A percentile compares a stretch with the other conserved stretches of the same genome.
Conservation (phyloP, 2,888 invertebrate genomes). For the Cantharis rufa region DNA sequence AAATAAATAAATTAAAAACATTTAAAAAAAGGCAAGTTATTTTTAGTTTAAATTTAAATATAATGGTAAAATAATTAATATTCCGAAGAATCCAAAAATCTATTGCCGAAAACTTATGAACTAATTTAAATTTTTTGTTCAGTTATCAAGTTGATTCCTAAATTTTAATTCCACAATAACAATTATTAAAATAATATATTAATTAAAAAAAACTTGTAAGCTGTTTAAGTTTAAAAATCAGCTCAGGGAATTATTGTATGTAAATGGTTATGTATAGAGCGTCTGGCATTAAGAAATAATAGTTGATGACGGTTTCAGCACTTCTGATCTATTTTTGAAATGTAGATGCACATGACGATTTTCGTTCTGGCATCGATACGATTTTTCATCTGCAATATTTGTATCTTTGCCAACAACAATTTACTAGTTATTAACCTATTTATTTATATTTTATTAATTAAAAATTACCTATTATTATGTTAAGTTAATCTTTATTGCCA, state of each 20-base stretch:
- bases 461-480: background rate
- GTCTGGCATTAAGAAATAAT: slow-evolving; percentile 11
- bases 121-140: background rate
- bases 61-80: too few species aligned
- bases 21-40: too few species aligned
- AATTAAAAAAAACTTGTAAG: background rate
- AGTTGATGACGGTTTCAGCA: background rate
- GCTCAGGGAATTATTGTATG: background rate
- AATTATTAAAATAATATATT: background rate
- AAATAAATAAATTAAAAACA: too few species aligned
- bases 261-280: slow-evolving; percentile 3
- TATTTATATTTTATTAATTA: background rate
- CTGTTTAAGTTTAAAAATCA: background rate
- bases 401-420: slow-evolving; percentile 2
- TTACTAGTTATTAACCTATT: background rate
- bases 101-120: background rate
- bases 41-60: too few species aligned
- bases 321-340: slow-evolving; percentile 10
- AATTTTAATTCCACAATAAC: background rate
- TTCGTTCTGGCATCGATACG: slow-evolving; percentile 2
- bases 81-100: too few species aligned
- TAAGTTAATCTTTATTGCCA: background rate
- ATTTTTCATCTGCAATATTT: slow-evolving; percentile 3
- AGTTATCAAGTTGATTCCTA: background rate
- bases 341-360: slow-evolving; percentile 4